These are phyloP conservation scores for Hypselothyrea guttata DNA, from an alignment of 2,888 invertebrate species.

Conservation along the genomic window DNA sequence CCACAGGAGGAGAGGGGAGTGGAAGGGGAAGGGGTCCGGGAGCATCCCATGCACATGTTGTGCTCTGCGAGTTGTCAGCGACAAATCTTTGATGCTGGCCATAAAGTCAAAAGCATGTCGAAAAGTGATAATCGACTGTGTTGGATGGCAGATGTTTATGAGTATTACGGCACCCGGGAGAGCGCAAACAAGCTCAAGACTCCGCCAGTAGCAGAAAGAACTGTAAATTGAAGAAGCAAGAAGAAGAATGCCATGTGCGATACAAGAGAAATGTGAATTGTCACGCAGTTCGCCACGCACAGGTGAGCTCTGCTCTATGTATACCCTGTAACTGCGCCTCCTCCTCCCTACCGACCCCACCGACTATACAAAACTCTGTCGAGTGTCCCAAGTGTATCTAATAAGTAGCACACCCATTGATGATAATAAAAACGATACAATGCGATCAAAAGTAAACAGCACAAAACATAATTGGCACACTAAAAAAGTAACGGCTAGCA, in stretches of 20 bases:
- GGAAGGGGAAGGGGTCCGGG: background rate
- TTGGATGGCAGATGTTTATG: conserved; percentile 42
- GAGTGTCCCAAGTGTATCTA: conserved; percentile 29
- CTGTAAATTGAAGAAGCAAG: conserved; percentile 46
- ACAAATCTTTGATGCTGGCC: conserved; percentile 62
- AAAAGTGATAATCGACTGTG: conserved; percentile 62
- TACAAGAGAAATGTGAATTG: conserved; percentile 43
- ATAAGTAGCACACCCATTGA: conserved; percentile 46
- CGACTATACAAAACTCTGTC: background rate
- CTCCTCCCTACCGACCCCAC: conserved; percentile 1
- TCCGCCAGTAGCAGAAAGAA: conserved; percentile 19
- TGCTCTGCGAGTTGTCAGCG: conserved; percentile 37
- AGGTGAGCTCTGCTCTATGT: conserved; percentile 34
- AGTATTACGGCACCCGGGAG: conserved; percentile 11
- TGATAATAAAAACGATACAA: conserved; percentile 46
- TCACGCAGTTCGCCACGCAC: conserved; percentile 49
- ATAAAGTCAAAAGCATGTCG: conserved; percentile 64
- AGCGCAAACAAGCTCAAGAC: background rate
- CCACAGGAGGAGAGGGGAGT: background rate
- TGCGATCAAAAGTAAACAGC: conserved; percentile 43
- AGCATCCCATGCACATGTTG: conserved; percentile 30
- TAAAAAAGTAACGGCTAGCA: conserved; percentile 10
- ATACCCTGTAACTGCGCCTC: conserved; percentile 2
- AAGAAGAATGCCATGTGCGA: conserved; percentile 16
- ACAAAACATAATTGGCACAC: conserved; percentile 48